phyloP scores from a whole-genome alignment of 2,888 invertebrate genomes.

The Thymelicus acteon region DNA sequence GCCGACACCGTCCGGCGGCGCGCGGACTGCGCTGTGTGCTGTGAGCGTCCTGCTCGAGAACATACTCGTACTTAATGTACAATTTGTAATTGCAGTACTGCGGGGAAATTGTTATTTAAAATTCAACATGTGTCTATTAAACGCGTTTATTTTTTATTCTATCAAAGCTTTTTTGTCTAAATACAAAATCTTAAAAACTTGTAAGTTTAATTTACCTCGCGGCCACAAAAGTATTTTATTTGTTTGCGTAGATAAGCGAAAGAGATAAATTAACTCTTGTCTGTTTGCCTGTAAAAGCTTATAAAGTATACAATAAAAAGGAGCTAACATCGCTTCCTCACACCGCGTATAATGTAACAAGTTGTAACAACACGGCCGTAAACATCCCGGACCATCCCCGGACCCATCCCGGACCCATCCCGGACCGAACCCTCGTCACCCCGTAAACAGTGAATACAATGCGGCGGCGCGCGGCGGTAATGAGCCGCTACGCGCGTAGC shows the following conservation, averaged over 20 bases:
- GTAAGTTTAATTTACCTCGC: too few species aligned
- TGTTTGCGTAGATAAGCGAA: too few species aligned
- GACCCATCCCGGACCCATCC: background rate
- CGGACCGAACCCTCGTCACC: background rate
- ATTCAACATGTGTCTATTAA: too few species aligned
- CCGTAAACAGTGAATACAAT: slow-evolving; percentile 9
- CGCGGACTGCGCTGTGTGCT: background rate
- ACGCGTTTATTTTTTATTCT: too few species aligned
- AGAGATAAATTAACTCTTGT: too few species aligned
- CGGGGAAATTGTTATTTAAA: background rate
- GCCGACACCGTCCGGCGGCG: slow-evolving; percentile 3
- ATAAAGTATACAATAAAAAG: background rate
- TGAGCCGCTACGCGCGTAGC: slow-evolving; percentile 30
- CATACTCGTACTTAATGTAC: background rate
- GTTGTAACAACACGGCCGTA: slow-evolving; percentile 1
- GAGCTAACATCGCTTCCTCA: background rate
- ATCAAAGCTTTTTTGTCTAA: too few species aligned
- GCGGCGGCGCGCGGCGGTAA: background rate
- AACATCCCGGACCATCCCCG: background rate
- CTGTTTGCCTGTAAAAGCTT: background rate
- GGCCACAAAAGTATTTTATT: too few species aligned
- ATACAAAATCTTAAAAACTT: too few species aligned
- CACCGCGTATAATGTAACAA: background rate
- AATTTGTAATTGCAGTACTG: background rate
- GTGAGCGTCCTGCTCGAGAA: too few species aligned